A percentile compares a stretch with the other conserved stretches of the same genome.
Evolutionary conservation across 2,888 invertebrate genomes (phyloP).

Genomic region (Helicoverpa assulta): DNA sequence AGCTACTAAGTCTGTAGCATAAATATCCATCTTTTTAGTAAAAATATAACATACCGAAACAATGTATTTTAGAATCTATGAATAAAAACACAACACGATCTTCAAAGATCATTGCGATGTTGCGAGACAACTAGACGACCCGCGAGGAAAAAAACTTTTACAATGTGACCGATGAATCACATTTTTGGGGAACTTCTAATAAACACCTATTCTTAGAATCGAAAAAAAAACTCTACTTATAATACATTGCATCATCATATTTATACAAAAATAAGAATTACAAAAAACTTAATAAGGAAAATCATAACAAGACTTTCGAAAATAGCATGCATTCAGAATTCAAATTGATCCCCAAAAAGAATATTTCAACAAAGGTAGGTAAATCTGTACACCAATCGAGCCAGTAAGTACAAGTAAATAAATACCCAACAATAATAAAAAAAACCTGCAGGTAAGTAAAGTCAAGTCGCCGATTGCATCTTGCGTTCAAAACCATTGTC

Average conservation of each 20-base stretch:
- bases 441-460: slow-evolving; percentile 20
- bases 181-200: neutral
- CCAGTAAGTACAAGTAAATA: slow-evolving; percentile 6
- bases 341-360: slow-evolving; percentile 5
- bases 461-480: slow-evolving; percentile 44
- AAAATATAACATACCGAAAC: neutral
- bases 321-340: neutral
- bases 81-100: neutral
- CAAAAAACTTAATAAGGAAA: neutral
- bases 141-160: neutral
- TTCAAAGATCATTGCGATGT: neutral
- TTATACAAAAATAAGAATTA: too few species aligned
- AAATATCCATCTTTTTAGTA: too few species aligned
- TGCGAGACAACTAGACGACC: neutral
- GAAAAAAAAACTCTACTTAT: neutral
- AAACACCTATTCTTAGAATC: neutral
- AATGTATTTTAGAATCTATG: neutral
- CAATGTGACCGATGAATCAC: neutral
- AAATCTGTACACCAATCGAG: slow-evolving; percentile 2
- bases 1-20: too few species aligned
- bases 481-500: slow-evolving; percentile 31
- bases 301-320: neutral
- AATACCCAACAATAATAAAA: slow-evolving; percentile 8
- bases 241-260: neutral
- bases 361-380: slow-evolving; percentile 15